Evolutionary conservation across 1,140 invertebrate genomes (phyloP).

Genomic region (Bemisia tabaci): DNA sequence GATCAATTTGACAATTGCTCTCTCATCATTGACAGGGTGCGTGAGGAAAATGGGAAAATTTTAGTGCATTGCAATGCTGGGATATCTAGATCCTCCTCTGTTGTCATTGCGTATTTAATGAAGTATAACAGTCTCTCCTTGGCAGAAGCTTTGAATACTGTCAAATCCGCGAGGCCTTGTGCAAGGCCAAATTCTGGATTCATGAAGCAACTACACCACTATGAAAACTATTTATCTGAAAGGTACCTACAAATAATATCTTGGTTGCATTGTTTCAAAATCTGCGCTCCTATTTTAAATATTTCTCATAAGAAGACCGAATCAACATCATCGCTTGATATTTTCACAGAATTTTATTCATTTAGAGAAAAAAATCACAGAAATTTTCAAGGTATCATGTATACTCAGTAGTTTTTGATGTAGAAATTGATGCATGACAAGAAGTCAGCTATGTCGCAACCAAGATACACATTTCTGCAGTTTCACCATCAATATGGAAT

Average conservation of each 20-base stretch:
- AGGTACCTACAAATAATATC: background rate
- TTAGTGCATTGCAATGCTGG: conserved; percentile 87
- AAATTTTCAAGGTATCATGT: too few species aligned
- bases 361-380: too few species aligned
- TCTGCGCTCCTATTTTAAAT: too few species aligned
- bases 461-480: too few species aligned
- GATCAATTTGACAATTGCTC: conserved; percentile 37
- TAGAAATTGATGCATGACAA: too few species aligned
- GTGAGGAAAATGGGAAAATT: conserved; percentile 42
- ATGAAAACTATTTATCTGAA: conserved; percentile 13
- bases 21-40: conserved; percentile 38
- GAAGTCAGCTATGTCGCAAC: too few species aligned
- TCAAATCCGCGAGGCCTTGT: conserved; percentile 48
- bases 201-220: conserved; percentile 42
- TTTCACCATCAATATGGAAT: too few species aligned
- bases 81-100: conserved; percentile 67
- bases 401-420: too few species aligned
- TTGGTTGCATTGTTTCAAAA: too few species aligned
- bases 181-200: conserved; percentile 72
- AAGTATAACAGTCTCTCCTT: conserved; percentile 42
- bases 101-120: conserved; percentile 76
- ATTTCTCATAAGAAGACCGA: too few species aligned
- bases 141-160: conserved; percentile 50
- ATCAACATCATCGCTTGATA: too few species aligned
- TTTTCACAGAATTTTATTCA: too few species aligned